These are phyloP conservation scores for Ageneiosus marmoratus DNA, from an alignment of 2,113 vertebrate species.

Conservation along the genomic window DNA sequence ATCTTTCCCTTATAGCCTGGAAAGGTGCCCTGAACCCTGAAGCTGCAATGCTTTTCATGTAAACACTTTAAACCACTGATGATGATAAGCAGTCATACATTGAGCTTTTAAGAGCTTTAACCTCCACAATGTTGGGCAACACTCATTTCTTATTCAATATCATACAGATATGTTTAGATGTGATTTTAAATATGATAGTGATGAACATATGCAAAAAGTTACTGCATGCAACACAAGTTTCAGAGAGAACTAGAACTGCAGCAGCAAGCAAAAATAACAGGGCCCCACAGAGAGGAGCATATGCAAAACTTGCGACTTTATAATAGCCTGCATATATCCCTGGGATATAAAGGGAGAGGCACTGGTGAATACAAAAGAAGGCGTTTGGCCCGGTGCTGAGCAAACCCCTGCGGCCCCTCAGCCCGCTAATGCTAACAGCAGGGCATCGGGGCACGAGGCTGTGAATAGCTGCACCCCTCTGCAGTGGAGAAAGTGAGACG, in stretches of 20 bases:
- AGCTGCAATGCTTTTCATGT: constrained; percentile 49
- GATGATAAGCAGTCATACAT: constrained; percentile 13
- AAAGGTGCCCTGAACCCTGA: constrained; percentile 55
- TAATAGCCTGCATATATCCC: constrained; percentile 53
- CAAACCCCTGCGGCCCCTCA: constrained; percentile 41
- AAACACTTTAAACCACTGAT: constrained; percentile 35
- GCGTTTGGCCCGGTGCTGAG: constrained; percentile 33
- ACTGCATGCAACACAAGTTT: constrained; percentile 7
- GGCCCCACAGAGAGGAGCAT: constrained; percentile 44
- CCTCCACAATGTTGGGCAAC: constrained; percentile 23
- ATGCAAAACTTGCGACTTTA: constrained; percentile 50
- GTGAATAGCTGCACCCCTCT: constrained; percentile 42
- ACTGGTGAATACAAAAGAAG: constrained; percentile 55
- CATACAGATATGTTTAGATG: neutral
- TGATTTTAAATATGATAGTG: neutral
- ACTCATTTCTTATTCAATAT: neutral
- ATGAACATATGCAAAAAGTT: constrained; percentile 8
- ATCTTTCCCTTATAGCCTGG: constrained; percentile 59
- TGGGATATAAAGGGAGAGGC: constrained; percentile 47
- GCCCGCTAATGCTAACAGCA: constrained; percentile 45
- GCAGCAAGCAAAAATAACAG: constrained; percentile 43
- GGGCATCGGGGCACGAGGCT: constrained; percentile 29
- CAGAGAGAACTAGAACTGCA: constrained; percentile 36
- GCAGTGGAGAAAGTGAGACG: constrained; percentile 35
- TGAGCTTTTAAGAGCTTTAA: neutral